Base-by-base conservation (phyloP, 2,888 invertebrate species). In the Schrankia costaestrigalis region DNA sequence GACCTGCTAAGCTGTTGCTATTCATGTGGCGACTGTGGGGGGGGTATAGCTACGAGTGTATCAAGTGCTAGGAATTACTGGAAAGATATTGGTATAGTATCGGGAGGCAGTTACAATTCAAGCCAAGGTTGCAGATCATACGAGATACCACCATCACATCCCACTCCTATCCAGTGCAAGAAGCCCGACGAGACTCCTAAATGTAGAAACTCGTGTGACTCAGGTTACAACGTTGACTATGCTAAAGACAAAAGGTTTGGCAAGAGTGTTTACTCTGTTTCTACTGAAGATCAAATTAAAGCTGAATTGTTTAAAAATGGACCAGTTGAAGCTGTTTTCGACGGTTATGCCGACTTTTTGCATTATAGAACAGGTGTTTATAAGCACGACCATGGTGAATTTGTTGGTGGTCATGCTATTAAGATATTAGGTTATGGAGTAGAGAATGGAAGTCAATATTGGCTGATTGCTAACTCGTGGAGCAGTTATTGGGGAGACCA, bases 401-500 rank as follows among this genome's bases (percentile, higher is more conserved):
- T 81, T 15, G 84, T 96, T 3, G 97, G 97, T 13, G 96, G 95
- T 0, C 97, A 97, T 75, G 97, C 97, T 14, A 91, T 97, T 32
- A 94, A 94, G 66, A 93, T 97, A 30, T 74, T 97, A 27, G 97
- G 97, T n/a, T 97, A 96, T 95, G 97, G 97, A 24, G 91, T 90
- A 0, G 93, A 95, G 47, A 90, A 91, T 26, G 91, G 90, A 5
- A 90, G 90, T 31, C 93, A 94, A 26, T 97, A 96, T 77, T 97
- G 97, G 97, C 89, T 96, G 11, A 91, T 96, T 55, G 96, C 95
- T 30, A 97, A 97, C 87, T 96, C 95, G 0, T 97, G 97, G 97
- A 97, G 97, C 83, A 89, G 90, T 0, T 97, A 97, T 75, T 97
- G 97, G 97, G 97, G 97, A 47, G 93, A 94, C 71, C 90, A 92